Percentiles rank a stretch among this genome's conserved stretches.
Evolutionary conservation across 2,113 vertebrate genomes (phyloP).

Genomic region (Stigmatopora nigra): DNA sequence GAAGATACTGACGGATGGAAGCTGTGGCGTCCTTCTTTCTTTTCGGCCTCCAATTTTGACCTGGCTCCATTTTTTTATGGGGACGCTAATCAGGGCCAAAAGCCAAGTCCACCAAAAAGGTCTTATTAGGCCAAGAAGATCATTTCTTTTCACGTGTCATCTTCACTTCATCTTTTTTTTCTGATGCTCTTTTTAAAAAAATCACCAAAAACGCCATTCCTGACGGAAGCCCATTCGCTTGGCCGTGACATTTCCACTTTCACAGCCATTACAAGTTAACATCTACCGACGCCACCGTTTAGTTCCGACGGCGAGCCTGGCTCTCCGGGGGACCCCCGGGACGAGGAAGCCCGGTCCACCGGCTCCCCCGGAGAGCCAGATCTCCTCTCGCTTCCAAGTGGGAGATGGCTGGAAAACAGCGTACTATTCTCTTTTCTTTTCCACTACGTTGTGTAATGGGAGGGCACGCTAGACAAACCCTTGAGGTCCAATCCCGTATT

Average conservation of each 20-base stretch:
- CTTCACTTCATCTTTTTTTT: too few species aligned
- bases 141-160: too few species aligned
- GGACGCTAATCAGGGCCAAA: conserved; percentile 51
- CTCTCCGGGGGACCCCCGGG: conserved; percentile 2
- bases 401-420: neutral
- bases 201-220: conserved; percentile 32
- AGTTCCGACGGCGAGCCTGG: conserved; percentile 12
- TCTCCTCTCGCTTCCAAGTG: too few species aligned
- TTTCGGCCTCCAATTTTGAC: conserved; percentile 4
- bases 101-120: conserved; percentile 27
- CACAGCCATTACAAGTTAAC: conserved; percentile 58
- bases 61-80: conserved; percentile 20
- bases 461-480: neutral
- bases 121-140: conserved; percentile 17
- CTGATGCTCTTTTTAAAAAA: too few species aligned
- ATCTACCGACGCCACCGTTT: conserved; percentile 35
- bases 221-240: conserved; percentile 19
- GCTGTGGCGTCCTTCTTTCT: neutral
- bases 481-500: neutral
- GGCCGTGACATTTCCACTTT: conserved; percentile 69
- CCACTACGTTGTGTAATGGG: neutral
- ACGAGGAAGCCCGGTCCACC: conserved; percentile 23
- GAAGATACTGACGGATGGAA: neutral
- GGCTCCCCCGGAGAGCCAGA: neutral
- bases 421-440: neutral